Conservation (phyloP, 2,888 invertebrate species). For the Pristionchus maxplancki region DNA sequence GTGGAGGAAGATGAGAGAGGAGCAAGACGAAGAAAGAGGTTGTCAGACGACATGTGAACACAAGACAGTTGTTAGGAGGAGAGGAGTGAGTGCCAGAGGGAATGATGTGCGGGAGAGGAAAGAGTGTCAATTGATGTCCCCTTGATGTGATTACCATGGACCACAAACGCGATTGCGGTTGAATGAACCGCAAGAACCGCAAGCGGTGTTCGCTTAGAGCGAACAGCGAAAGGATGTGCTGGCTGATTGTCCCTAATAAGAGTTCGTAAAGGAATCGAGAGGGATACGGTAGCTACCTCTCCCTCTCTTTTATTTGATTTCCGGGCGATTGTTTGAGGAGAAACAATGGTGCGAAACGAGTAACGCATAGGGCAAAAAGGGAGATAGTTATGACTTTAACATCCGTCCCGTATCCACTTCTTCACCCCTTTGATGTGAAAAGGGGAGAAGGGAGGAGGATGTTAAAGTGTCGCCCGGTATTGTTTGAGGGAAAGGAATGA, state of each 20-base stretch:
- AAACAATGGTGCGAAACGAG: conserved; percentile 45
- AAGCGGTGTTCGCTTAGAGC: neutral
- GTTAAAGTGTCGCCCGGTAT: conserved; percentile 47
- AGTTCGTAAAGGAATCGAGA: neutral
- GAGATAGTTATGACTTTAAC: conserved; percentile 31
- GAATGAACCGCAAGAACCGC: neutral
- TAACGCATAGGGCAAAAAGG: neutral
- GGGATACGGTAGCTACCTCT: conserved; percentile 28
- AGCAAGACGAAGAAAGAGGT: conserved; percentile 32
- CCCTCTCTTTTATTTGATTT: conserved; percentile 5
- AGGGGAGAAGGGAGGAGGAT: conserved; percentile 3
- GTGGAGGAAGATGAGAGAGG: conserved; percentile 20
- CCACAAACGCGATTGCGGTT: neutral
- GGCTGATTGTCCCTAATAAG: conserved; percentile 33
- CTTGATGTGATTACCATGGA: conserved; percentile 36
- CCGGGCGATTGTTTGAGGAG: conserved; percentile 22
- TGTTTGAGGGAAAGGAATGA: conserved; percentile 49
- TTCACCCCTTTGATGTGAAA: conserved; percentile 47
- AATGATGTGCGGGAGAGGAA: conserved; percentile 17
- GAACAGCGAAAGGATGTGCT: neutral
- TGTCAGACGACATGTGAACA: conserved; percentile 46
- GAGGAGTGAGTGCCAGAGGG: conserved; percentile 7
- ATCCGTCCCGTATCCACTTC: conserved; percentile 25
- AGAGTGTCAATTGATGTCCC: conserved; percentile 30
- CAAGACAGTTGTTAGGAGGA: conserved; percentile 30